Evolutionary conservation across 1,140 invertebrate species (phyloP), one percentile per base, ranked within the genome.

Genomic region (Rhopalosiphum maidis): DNA sequence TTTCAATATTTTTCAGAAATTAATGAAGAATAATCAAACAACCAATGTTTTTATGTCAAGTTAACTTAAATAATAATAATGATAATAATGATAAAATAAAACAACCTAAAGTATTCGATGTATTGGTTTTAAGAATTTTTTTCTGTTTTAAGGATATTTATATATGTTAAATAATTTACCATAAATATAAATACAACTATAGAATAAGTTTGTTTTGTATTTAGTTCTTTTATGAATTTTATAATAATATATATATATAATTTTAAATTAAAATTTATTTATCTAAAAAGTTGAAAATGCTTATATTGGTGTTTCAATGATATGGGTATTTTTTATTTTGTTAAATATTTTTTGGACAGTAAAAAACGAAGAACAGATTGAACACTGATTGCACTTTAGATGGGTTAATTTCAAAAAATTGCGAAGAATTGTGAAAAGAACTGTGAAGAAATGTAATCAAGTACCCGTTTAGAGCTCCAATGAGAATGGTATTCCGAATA

Each of bases 391-490:
- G 4, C 60, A 77, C 30, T n/a, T 77, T 18, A 77, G 60, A 77
- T 77, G 30, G 60, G 60, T 77, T n/a, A 77, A 77, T 77, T 77
- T n/a, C 30, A n/a, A 15, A 35, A 77, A 77, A 77, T 30, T n/a
- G 30, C 15, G 30, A n/a, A 77, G 30, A 77, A n/a, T 15, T 68
- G 60, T n/a, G 30, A 68, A 68, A 68, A n/a, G 60, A 68, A 15
- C 30, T n/a, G 60, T n/a, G 30, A 77, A 77, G 60, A 77, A 77
- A 77, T 77, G 60, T 77, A 77, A 77, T 77, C 60, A 77, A 77
- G 60, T n/a, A 77, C 30, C 30, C 60, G 60, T n/a, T 77, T 77
- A 77, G 30, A 77, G 60, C 30, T 18, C n/a, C 60, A n/a, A 15
- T 77, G 22, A 77, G 60, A 77, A 77, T n/a, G 15, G 60, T 77